Percentiles rank a stretch among this genome's conserved stretches.
phyloP scores from a whole-genome alignment of 2,797 vertebrate genomes.

The Rhinophrynus dorsalis region DNA sequence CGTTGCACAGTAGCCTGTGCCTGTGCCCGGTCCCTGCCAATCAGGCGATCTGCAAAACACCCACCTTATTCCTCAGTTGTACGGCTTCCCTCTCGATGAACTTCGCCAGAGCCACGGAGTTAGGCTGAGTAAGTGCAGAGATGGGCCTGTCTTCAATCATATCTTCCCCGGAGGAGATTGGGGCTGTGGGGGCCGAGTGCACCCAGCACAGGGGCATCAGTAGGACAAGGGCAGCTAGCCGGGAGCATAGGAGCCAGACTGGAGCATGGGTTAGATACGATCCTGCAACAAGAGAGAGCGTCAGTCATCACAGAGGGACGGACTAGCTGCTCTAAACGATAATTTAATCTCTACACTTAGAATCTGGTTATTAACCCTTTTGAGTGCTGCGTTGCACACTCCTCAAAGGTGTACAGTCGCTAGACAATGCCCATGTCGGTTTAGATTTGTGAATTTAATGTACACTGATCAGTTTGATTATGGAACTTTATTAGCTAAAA shows the following conservation, averaged over 20 bases:
- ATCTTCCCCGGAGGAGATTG: conserved; percentile 47
- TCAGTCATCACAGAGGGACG: background rate
- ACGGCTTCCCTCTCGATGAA: conserved; percentile 43
- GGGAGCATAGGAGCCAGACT: conserved; percentile 39
- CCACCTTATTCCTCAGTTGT: conserved; percentile 60
- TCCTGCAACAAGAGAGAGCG: background rate
- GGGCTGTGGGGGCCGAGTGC: conserved; percentile 47
- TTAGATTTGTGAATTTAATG: no score
- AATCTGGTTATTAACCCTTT: no score
- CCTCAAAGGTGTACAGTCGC: background rate
- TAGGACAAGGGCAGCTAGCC: conserved; percentile 43
- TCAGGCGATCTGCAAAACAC: conserved; percentile 26
- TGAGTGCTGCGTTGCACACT: background rate
- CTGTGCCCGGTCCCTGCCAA: no score
- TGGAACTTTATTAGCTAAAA: no score
- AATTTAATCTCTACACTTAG: no score
- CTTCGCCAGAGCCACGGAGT: conserved; percentile 31
- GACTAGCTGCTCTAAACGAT: no score
- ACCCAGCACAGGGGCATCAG: background rate
- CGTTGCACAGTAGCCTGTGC: no score
- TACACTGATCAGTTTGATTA: no score
- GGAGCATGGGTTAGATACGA: conserved; percentile 39
- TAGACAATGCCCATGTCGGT: background rate
- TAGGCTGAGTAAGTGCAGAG: background rate
- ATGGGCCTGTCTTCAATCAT: conserved; percentile 9